Percentiles rank a stretch among this genome's conserved stretches.
Conservation (phyloP, 2,113 vertebrate genomes). For the Physeter macrocephalus region DNA sequence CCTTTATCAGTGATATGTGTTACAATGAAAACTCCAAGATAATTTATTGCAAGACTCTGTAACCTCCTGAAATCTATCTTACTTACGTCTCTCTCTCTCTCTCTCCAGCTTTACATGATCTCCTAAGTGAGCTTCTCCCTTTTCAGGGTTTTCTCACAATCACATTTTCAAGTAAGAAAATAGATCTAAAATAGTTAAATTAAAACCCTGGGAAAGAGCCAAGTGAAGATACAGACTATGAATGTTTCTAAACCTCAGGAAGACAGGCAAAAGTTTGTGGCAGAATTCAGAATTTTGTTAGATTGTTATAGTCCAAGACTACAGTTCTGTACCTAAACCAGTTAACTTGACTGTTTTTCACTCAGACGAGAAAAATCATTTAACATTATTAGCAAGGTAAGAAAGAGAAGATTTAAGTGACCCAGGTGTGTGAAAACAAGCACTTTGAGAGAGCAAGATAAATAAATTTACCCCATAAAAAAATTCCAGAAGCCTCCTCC, state of each 20-base stretch:
- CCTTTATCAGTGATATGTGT: background rate
- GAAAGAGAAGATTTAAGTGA: background rate
- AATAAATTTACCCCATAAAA: background rate
- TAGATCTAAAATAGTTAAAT: background rate
- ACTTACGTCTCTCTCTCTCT: background rate
- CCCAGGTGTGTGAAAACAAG: background rate
- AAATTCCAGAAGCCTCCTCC: background rate
- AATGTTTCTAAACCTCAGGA: background rate
- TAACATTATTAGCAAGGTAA: background rate
- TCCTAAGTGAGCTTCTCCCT: background rate
- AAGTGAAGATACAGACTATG: background rate
- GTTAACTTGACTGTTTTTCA: background rate
- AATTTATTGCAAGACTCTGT: background rate
- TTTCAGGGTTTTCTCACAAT: background rate
- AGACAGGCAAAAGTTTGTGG: background rate
- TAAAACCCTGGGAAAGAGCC: background rate
- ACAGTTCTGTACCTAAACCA: background rate
- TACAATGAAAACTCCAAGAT: background rate
- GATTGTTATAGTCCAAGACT: background rate
- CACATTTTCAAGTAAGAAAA: background rate
- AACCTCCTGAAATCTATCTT: background rate
- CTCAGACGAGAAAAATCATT: background rate
- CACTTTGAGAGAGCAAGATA: background rate
- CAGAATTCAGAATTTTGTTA: background rate
- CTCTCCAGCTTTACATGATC: background rate